Conservation (phyloP, 2,797 vertebrate species). For the Emydoidea blandingii region DNA sequence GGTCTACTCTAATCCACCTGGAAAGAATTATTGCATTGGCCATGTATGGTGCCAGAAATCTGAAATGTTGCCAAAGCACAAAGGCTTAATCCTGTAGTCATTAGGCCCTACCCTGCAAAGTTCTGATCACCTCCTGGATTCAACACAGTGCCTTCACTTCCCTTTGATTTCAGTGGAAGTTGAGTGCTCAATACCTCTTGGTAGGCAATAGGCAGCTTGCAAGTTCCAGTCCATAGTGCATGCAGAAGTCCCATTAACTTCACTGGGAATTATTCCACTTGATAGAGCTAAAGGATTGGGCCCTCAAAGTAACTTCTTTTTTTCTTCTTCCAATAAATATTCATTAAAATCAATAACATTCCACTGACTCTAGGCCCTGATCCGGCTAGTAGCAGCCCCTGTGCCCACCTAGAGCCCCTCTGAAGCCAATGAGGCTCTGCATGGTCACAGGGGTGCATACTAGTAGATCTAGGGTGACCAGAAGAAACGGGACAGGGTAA, state of each 20-base stretch:
- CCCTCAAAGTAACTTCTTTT: conserved; percentile 21
- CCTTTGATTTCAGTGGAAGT: background rate
- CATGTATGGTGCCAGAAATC: background rate
- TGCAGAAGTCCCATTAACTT: background rate
- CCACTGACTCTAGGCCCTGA: background rate
- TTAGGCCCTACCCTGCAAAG: conserved; percentile 20
- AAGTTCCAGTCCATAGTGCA: background rate
- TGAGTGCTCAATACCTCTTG: background rate
- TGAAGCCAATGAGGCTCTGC: background rate
- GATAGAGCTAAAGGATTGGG: background rate
- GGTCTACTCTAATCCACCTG: background rate
- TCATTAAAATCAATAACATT: background rate
- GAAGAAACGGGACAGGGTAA: no score
- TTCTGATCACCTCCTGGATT: conserved; percentile 41
- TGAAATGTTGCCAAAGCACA: conserved; percentile 8
- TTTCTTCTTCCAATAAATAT: background rate
- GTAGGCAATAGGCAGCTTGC: background rate
- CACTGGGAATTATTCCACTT: background rate
- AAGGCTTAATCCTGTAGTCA: conserved; percentile 4
- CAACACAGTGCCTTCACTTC: background rate
- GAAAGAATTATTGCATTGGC: background rate
- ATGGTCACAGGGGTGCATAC: background rate
- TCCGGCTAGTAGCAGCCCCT: background rate
- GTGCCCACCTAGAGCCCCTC: background rate
- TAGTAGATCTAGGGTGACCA: background rate